phyloP scores from a whole-genome alignment of 2,113 vertebrate genomes.

The Pelusios castaneus region DNA sequence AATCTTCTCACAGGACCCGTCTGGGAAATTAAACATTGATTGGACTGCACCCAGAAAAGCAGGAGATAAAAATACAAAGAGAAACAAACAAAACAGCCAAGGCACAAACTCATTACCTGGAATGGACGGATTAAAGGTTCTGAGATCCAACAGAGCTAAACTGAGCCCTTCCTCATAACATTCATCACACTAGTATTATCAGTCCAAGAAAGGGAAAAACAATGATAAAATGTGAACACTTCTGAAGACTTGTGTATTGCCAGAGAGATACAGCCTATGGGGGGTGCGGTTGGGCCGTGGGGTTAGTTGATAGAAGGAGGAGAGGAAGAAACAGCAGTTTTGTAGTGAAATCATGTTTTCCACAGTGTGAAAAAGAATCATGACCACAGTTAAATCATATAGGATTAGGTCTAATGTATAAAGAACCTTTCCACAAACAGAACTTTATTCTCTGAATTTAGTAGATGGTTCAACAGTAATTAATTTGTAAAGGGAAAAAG shows the following conservation, averaged over 20 bases:
- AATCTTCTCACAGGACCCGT: constrained; percentile 46
- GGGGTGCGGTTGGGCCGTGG: too few species aligned
- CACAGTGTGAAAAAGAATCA: constrained; percentile 4
- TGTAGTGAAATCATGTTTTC: constrained; percentile 32
- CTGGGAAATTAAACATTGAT: constrained; percentile 63
- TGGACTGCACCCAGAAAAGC: constrained; percentile 47
- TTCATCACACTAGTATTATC: not conserved
- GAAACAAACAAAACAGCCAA: constrained; percentile 21
- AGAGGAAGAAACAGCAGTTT: not conserved
- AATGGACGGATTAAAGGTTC: constrained; percentile 31
- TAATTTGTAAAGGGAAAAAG: constrained; percentile 55
- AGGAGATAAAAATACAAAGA: constrained; percentile 21
- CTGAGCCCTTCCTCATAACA: not conserved
- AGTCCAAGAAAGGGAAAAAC: constrained; percentile 2
- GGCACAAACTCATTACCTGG: constrained; percentile 42
- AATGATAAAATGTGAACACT: constrained; percentile 2
- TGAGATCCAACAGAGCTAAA: constrained; percentile 30
- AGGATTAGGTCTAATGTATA: constrained; percentile 19
- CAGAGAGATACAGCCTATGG: not conserved
- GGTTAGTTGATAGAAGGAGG: not conserved
- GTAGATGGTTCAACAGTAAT: constrained; percentile 33
- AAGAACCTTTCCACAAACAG: constrained; percentile 42
- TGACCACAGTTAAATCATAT: not conserved
- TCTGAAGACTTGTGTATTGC: not conserved
- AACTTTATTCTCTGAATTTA: constrained; percentile 37